Evolutionary conservation across 2,113 vertebrate species (phyloP), one percentile per base, ranked within the genome.

Genomic region (Paracanthobrama guichenoti): DNA sequence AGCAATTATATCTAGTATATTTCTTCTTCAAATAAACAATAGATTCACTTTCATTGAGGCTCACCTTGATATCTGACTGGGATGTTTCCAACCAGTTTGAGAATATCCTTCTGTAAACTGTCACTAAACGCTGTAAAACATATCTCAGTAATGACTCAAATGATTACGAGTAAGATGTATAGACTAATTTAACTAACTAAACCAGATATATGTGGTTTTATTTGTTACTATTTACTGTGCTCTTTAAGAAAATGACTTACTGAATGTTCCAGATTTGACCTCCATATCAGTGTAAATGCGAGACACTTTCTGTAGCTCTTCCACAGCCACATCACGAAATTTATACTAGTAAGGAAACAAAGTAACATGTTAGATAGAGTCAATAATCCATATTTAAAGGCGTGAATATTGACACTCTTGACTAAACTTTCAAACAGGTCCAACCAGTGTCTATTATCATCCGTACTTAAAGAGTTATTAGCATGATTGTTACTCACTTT

Each of bases 31-130:
- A 8, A 26, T 48, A 74, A 50, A 74, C 59, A 11, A 14, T 2
- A 60, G 1, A 74, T 0, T 0, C 1, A 13, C 22, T n/a, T 24
- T n/a, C 50, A 86, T 35, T 3, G 22, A 12, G 0, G 84, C 93
- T 93, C 91, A 99, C 97, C 97, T 66, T 95, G 95, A 91, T 96
- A 96, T 83, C 91, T 91, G 74, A 98, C 95, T 5, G 97, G 96
- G 89, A 99, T 74, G 66, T 96, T 99, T 1, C 96, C 96, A 20
- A 93, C 94, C 85, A 97, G 89, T 90, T 96, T 98, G 84, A 99
- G 88, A 26, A 99, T 94, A 72, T 99, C 96, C 89, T 97, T 99
- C 90, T 98, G 97, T 57, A 95, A 95, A 88, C 94, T 93, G 90
- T 99, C 96, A 87, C 90, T 97, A 90, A 96, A 99, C 48, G 96